These are phyloP conservation scores for Morone chrysops DNA, from an alignment of 2,113 vertebrate genomes.

Conservation along the genomic window DNA sequence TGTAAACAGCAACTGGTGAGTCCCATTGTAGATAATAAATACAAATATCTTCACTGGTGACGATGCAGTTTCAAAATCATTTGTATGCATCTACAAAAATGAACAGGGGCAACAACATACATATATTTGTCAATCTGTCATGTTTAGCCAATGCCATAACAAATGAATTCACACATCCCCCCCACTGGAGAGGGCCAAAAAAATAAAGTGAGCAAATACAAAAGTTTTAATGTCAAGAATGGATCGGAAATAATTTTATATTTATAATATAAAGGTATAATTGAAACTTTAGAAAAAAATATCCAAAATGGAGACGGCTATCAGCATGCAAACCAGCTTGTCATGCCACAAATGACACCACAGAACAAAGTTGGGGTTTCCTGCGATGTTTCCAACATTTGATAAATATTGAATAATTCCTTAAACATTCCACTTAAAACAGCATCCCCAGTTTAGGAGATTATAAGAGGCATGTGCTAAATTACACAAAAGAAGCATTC, in stretches of 20 bases:
- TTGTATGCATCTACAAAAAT: slow-evolving; percentile 45
- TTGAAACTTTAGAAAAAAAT: slow-evolving; percentile 13
- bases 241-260: not conserved
- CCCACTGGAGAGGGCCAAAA: not conserved
- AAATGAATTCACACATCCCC: slow-evolving; percentile 9
- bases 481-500: slow-evolving; percentile 21
- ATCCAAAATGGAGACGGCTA: slow-evolving; percentile 20
- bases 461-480: slow-evolving; percentile 14
- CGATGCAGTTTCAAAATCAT: slow-evolving; percentile 8
- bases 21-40: slow-evolving; percentile 31
- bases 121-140: slow-evolving; percentile 18
- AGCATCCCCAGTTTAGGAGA: slow-evolving; percentile 6
- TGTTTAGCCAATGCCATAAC: not conserved
- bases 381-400: not conserved
- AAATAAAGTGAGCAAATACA: slow-evolving; percentile 39
- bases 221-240: slow-evolving; percentile 31
- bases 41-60: slow-evolving; percentile 33
- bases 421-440: slow-evolving; percentile 32
- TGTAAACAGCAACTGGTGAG: slow-evolving; percentile 74
- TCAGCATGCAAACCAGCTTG: slow-evolving; percentile 33
- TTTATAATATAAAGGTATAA: slow-evolving; percentile 26
- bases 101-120: slow-evolving; percentile 26
- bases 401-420: slow-evolving; percentile 29
- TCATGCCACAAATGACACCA: slow-evolving; percentile 2
- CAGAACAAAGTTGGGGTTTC: not conserved